phyloP scores from a whole-genome alignment of 2,113 vertebrate species.

The Spea bombifrons region DNA sequence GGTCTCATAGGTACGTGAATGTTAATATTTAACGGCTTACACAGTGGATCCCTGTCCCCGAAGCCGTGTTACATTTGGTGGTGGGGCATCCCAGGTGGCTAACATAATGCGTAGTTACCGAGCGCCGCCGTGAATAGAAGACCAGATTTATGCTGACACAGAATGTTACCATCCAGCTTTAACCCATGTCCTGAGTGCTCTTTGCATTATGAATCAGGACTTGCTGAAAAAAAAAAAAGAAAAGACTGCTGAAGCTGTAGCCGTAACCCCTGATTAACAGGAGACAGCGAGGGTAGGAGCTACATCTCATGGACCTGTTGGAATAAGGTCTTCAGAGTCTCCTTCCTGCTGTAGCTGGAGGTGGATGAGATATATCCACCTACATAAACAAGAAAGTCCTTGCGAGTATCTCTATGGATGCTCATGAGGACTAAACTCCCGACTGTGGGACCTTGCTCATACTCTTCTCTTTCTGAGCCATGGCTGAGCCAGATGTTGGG shows the following conservation, averaged over 20 bases:
- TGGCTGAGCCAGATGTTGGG: too few relatives aligned
- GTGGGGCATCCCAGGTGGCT: slow-evolving; percentile 29
- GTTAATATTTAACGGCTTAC: slow-evolving; percentile 35
- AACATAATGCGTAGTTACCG: neutral
- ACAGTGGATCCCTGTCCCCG: slow-evolving; percentile 6
- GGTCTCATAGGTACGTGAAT: neutral
- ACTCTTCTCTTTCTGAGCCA: too few relatives aligned
- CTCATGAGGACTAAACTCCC: too few relatives aligned
- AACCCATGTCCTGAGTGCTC: slow-evolving; percentile 35
- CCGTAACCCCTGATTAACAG: slow-evolving; percentile 15
- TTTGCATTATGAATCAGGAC: slow-evolving; percentile 38
- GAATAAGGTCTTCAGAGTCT: too few relatives aligned
- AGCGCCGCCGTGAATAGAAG: neutral
- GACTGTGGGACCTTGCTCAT: too few relatives aligned
- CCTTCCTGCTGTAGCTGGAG: too few relatives aligned
- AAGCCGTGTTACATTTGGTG: neutral
- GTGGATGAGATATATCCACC: too few relatives aligned
- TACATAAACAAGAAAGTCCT: too few relatives aligned
- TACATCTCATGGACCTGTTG: too few relatives aligned
- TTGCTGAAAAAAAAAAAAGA: slow-evolving; percentile 18
- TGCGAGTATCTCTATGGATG: too few relatives aligned
- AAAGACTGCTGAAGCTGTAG: slow-evolving; percentile 7
- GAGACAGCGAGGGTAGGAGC: neutral
- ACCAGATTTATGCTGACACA: slow-evolving; percentile 47
- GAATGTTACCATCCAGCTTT: slow-evolving; percentile 33